Percentiles rank a stretch among this genome's conserved stretches.
These are phyloP conservation scores for Vanacampus margaritifer DNA, from an alignment of 2,113 vertebrate genomes.

Conservation along the genomic window DNA sequence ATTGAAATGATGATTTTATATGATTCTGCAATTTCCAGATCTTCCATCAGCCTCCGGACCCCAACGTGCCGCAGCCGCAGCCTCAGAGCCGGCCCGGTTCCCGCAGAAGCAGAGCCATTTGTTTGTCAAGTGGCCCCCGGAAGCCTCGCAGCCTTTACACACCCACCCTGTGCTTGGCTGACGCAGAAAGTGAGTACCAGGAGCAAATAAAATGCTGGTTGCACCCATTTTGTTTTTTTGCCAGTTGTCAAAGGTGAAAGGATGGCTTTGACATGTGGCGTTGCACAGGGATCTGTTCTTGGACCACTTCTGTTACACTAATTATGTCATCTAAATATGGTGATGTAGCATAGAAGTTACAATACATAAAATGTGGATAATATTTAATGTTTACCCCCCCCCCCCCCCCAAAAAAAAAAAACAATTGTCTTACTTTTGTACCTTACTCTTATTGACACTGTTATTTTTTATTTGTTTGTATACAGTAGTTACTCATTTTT, in stretches of 20 bases:
- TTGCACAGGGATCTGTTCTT: not conserved
- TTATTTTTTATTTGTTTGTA: too few species aligned
- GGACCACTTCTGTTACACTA: too few species aligned
- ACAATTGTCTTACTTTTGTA: too few species aligned
- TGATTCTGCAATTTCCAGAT: slow-evolving; percentile 68
- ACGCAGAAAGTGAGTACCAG: slow-evolving; percentile 88
- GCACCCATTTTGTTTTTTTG: not conserved
- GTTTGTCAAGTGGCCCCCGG: slow-evolving; percentile 84
- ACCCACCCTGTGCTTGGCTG: slow-evolving; percentile 83
- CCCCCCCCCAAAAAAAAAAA: too few species aligned
- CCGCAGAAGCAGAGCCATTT: slow-evolving; percentile 86
- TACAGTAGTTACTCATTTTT: too few species aligned
- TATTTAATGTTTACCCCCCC: too few species aligned
- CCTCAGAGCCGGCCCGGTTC: slow-evolving; percentile 82
- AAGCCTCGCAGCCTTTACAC: slow-evolving; percentile 86
- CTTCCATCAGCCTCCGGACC: slow-evolving; percentile 89
- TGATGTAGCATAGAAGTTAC: too few species aligned
- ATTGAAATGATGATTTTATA: too few species aligned
- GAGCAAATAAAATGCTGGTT: not conserved
- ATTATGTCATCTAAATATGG: too few species aligned
- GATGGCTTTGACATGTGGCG: not conserved
- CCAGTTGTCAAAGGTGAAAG: not conserved
- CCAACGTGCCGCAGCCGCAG: slow-evolving; percentile 88
- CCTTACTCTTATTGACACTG: too few species aligned
- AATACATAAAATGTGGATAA: too few species aligned